phyloP scores from a whole-genome alignment of 1,140 invertebrate species.

The Megalopta genalis region DNA sequence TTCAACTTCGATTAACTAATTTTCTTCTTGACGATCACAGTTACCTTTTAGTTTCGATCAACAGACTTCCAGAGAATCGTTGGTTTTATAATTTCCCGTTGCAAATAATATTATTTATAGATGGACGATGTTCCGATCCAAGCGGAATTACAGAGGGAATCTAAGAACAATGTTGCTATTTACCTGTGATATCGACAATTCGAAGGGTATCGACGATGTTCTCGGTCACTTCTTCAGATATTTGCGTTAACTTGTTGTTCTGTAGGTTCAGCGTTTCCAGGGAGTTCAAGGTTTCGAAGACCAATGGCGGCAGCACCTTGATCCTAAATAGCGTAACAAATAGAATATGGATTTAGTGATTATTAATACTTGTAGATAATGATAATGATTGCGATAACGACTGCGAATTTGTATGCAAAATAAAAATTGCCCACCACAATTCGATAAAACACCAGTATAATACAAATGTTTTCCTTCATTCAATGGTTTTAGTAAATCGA shows the following conservation, averaged over 20 bases:
- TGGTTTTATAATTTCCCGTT: background rate
- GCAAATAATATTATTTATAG: too few relatives aligned
- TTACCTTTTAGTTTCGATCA: too few relatives aligned
- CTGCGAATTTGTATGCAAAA: too few relatives aligned
- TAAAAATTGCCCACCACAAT: too few relatives aligned
- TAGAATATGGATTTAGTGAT: background rate
- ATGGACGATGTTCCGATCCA: too few relatives aligned
- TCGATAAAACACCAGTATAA: too few relatives aligned
- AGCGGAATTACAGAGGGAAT: background rate
- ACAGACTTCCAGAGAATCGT: background rate
- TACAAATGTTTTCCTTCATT: too few relatives aligned
- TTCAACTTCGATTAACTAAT: too few relatives aligned
- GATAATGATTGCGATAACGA: too few relatives aligned
- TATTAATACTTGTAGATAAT: too few relatives aligned
- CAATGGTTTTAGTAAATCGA: too few relatives aligned
- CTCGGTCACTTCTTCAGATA: conserved; percentile 93
- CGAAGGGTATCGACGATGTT: conserved; percentile 91
- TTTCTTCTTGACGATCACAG: too few relatives aligned
- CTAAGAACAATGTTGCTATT: background rate
- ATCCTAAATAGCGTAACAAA: conserved; percentile 83
- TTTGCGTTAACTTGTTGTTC: conserved; percentile 91
- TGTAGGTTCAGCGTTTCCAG: conserved; percentile 92
- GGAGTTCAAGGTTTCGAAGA: conserved; percentile 93
- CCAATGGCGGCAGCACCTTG: conserved; percentile 86
- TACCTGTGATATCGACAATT: conserved; percentile 93